Conservation (phyloP, 2,113 vertebrate species). For the Macrotus californicus region DNA sequence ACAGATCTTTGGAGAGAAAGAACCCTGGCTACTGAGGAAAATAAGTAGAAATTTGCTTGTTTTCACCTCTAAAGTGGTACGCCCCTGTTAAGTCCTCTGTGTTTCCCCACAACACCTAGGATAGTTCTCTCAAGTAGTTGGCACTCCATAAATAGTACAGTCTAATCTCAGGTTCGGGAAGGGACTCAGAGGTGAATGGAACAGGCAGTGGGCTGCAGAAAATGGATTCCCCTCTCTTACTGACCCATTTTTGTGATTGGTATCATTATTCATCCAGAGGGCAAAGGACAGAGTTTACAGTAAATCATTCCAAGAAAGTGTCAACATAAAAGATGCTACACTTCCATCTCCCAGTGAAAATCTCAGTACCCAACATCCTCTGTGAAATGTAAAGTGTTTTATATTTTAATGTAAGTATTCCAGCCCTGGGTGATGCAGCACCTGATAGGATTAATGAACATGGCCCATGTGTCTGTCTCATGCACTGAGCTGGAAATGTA, state of each 20-base stretch:
- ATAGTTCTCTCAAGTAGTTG: neutral
- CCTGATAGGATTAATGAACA: neutral
- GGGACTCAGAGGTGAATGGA: neutral
- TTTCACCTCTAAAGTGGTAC: neutral
- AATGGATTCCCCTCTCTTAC: neutral
- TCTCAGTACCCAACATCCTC: neutral
- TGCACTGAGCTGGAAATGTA: neutral
- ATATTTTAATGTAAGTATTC: neutral
- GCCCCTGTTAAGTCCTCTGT: neutral
- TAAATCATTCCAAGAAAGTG: neutral
- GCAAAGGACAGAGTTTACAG: neutral
- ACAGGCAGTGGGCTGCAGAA: neutral
- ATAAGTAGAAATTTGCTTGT: neutral
- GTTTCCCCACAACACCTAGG: neutral
- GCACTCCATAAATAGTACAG: neutral
- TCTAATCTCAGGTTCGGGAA: neutral
- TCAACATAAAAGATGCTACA: neutral
- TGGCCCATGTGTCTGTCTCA: neutral
- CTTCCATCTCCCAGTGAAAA: neutral
- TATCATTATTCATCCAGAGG: neutral
- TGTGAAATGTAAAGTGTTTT: neutral
- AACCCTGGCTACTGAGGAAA: neutral
- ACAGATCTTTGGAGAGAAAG: slow-evolving; percentile 37
- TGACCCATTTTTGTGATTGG: neutral
- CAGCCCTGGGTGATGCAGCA: neutral